These are phyloP conservation scores for Pituophis catenifer DNA, from an alignment of 2,113 vertebrate genomes.

Conservation along the genomic window DNA sequence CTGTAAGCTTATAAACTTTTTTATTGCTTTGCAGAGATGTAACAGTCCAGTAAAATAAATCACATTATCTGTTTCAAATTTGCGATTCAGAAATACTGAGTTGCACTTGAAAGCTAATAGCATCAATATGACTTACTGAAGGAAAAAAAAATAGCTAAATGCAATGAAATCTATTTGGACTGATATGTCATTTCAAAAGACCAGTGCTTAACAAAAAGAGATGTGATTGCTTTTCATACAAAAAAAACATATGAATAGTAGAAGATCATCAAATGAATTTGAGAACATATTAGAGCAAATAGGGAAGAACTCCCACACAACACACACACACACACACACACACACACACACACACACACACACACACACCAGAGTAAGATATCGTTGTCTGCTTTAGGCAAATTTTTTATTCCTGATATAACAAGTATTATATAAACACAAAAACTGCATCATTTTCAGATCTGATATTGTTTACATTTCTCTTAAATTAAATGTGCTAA, in stretches of 20 bases:
- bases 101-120: not conserved
- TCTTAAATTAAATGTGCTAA: not conserved
- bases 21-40: not conserved
- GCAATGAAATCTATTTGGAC: not conserved
- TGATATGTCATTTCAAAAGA: not conserved
- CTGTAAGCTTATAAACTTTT: not conserved
- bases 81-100: not conserved
- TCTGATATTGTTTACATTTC: fast-evolving
- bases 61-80: not conserved
- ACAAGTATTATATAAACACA: not conserved
- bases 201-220: not conserved
- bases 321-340: not conserved
- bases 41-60: not conserved
- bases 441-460: not conserved
- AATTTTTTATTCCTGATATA: slow-evolving; percentile 34
- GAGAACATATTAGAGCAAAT: not conserved
- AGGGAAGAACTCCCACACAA: not conserved
- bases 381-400: fast-evolving
- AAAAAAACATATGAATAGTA: not conserved
- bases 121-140: not conserved
- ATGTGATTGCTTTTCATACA: not conserved
- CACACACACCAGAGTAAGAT: fast-evolving
- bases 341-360: not conserved
- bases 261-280: not conserved
- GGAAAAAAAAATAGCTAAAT: not conserved